These are phyloP conservation scores for Pangasius mekongensis DNA, from an alignment of 2,797 vertebrate genomes.

Conservation along the genomic window DNA sequence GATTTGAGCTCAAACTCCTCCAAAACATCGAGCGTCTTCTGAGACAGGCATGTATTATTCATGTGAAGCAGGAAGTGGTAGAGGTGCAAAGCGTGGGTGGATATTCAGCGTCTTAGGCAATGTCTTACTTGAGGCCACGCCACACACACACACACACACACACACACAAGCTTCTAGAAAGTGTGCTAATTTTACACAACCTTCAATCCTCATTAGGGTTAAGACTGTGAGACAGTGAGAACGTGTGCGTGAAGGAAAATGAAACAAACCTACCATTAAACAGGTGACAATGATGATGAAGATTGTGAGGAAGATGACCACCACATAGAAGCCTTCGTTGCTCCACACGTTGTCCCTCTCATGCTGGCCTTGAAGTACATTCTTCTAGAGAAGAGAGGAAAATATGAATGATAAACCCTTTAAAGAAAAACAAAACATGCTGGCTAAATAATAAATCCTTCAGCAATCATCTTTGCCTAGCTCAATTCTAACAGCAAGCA, in stretches of 20 bases:
- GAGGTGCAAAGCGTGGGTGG: constrained; percentile 23
- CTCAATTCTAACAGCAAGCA: constrained; percentile 22
- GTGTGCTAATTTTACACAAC: background rate
- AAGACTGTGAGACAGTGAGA: background rate
- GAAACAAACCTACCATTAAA: constrained; percentile 81
- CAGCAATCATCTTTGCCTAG: background rate
- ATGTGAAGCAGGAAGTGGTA: constrained; percentile 46
- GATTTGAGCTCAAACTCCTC: background rate
- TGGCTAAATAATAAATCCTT: background rate
- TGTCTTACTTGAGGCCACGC: constrained; percentile 18
- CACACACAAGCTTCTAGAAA: constrained; percentile 10
- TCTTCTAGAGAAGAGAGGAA: constrained; percentile 72
- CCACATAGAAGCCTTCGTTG: constrained; percentile 86
- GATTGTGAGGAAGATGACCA: constrained; percentile 88
- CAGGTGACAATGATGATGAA: constrained; percentile 86
- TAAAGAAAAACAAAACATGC: background rate
- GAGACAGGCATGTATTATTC: constrained; percentile 33
- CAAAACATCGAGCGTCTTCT: constrained; percentile 13
- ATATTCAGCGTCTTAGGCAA: constrained; percentile 43
- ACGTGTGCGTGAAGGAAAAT: background rate
- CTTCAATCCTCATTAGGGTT: background rate
- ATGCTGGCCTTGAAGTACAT: constrained; percentile 83
- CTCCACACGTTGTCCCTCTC: constrained; percentile 86
- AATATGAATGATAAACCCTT: background rate
- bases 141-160: constrained; percentile 28